phyloP scores from a whole-genome alignment of 2,797 vertebrate genomes.

The Pseudomugil gertrudae region DNA sequence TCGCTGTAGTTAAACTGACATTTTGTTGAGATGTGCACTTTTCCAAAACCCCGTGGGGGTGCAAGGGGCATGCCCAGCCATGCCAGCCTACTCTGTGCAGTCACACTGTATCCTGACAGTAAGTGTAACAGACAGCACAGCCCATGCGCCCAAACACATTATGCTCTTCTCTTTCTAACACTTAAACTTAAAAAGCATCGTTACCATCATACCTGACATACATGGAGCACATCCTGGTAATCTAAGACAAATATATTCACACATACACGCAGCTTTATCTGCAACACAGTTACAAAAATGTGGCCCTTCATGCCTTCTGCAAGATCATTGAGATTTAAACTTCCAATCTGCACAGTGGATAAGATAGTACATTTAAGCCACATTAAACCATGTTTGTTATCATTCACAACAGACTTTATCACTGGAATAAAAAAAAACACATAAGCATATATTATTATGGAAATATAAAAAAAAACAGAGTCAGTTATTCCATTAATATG shows the following conservation, averaged over 20 bases:
- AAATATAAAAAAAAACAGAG: no score
- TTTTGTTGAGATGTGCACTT: slow-evolving; percentile 78
- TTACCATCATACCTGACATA: slow-evolving; percentile 47
- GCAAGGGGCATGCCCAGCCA: slow-evolving; percentile 61
- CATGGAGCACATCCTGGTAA: slow-evolving; percentile 33
- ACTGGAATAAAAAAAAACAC: no score
- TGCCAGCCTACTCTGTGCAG: slow-evolving; percentile 53
- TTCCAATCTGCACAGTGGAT: no score
- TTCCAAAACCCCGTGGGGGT: slow-evolving; percentile 68
- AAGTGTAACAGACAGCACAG: slow-evolving; percentile 69
- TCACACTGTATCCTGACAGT: slow-evolving; percentile 69
- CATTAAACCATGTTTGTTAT: no score
- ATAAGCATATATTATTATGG: no score
- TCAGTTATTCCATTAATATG: no score
- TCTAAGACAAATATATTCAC: slow-evolving; percentile 30
- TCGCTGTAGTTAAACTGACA: slow-evolving; percentile 70
- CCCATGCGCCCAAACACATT: slow-evolving; percentile 72
- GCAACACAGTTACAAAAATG: slow-evolving; percentile 23
- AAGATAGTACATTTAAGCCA: no score
- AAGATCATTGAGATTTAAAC: slow-evolving; percentile 24
- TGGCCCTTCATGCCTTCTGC: slow-evolving; percentile 17
- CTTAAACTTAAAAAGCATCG: slow-evolving; percentile 46
- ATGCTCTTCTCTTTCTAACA: slow-evolving; percentile 56
- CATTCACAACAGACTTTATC: no score
- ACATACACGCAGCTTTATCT: slow-evolving; percentile 8